Evolutionary conservation across 1,140 invertebrate genomes (phyloP).

Genomic region (Cotesia vestalis): DNA sequence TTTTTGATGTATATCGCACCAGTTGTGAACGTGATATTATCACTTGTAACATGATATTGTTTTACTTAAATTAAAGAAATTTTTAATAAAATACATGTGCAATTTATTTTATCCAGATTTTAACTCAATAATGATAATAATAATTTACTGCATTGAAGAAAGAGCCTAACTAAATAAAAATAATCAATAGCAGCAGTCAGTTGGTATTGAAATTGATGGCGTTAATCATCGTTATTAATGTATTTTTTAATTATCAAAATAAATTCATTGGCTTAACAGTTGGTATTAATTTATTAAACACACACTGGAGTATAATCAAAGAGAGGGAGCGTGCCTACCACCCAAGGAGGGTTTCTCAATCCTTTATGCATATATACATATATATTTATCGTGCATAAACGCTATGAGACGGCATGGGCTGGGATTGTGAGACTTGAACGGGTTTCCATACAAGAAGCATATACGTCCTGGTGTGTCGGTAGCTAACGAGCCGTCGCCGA

Average conservation of each 20-base stretch:
- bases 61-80: constrained; percentile 54
- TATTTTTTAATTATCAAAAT: constrained; percentile 25
- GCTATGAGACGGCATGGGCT: too few relatives aligned
- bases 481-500: constrained; percentile 20
- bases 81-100: too few relatives aligned
- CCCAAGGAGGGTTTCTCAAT: constrained; percentile 23
- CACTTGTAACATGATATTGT: constrained; percentile 65
- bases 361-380: neutral
- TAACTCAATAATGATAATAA: neutral
- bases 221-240: constrained; percentile 20
- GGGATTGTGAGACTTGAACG: constrained; percentile 23
- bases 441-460: constrained; percentile 34
- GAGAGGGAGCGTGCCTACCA: constrained; percentile 25
- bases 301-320: neutral
- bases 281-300: constrained; percentile 17
- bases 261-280: constrained; percentile 1
- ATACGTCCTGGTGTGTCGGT: constrained; percentile 32
- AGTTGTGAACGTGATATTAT: constrained; percentile 51
- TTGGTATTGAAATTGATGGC: constrained; percentile 26
- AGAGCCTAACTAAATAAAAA: neutral
- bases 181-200: neutral
- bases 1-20: too few relatives aligned
- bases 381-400: neutral
- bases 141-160: neutral
- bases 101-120: too few relatives aligned